Base-by-base conservation (phyloP, 2,888 invertebrate genomes). In the Rhagonycha lutea region DNA sequence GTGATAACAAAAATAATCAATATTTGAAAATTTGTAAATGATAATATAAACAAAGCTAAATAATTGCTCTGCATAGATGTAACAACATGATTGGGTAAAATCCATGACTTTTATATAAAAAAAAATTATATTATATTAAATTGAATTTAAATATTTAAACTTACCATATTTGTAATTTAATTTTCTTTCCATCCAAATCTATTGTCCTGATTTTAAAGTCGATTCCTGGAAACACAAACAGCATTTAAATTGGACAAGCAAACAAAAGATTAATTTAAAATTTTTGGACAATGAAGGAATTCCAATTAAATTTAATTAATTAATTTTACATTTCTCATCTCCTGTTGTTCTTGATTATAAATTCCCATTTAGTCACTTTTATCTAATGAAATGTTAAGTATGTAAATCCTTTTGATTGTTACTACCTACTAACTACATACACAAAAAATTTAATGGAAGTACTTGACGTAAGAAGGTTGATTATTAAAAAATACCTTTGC, bases 191-290 rank as follows among this genome's bases (percentile, higher is more conserved):
- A 89, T 98, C 97, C 86, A 98, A 91, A 89, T 98, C 98, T 90
- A 98, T 97, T 86, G 98, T 98, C 89, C 98, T 94, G 89, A 98
- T 98, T 93, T 98, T 98, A 89, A 99, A 99, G 90, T 99, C 98
- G 88, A 99, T 98, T 88, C 98, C 98, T 98, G 91, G 75, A 91
- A 91, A 85, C 14, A 71, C 62, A 73, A 14, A 23, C n/a, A 14
- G 10, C 23, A 18, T 18, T 47, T 8, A 47, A 47, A 47, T n/a
- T 47, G 12, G 47, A 47, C 47, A 47, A 18, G 12, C 32, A 32
- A 32, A 47, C n/a, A 47, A 47, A 47, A n/a, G 47, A 47, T 5
- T 47, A n/a, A 47, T 32, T 11, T 32, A 32, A 32, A 12, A 32
- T n/a, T 32, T 32, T 12, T 32, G 0, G n/a, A 32, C 32, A 32